phyloP scores from a whole-genome alignment of 2,797 vertebrate species.

The Centroberyx gerrardi region DNA sequence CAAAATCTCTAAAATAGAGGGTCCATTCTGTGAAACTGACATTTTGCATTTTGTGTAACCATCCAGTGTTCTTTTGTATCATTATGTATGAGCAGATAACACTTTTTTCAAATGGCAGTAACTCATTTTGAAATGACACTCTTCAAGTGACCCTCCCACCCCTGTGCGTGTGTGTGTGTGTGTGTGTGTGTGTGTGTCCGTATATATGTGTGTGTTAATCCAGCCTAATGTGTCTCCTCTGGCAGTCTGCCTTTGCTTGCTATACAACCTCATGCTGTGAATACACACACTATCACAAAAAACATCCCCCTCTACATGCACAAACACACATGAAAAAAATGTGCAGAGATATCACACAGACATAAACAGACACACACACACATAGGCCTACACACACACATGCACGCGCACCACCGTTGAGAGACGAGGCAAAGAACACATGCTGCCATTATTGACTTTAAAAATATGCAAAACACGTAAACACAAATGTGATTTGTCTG shows the following conservation, averaged over 20 bases:
- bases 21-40: no score
- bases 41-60: no score
- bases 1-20: no score
- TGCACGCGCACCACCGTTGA: background rate
- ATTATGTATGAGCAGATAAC: no score
- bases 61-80: no score
- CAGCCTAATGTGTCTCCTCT: conserved; percentile 38
- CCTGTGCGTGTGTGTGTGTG: background rate
- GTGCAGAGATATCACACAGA: conserved; percentile 3
- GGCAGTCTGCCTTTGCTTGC: conserved; percentile 31
- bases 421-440: conserved; percentile 20
- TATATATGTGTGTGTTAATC: conserved; percentile 29
- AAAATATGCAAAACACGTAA: conserved; percentile 28
- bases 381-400: background rate
- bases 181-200: conserved; percentile 3
- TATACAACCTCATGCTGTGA: conserved; percentile 43
- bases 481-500: conserved; percentile 38
- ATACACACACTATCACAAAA: conserved; percentile 26
- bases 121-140: no score
- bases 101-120: no score
- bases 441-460: conserved; percentile 21
- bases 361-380: background rate
- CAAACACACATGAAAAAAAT: conserved; percentile 24
- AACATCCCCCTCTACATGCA: conserved; percentile 22
- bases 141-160: no score